Base-by-base conservation (phyloP, 2,888 invertebrate species). In the Philereme transversata region DNA sequence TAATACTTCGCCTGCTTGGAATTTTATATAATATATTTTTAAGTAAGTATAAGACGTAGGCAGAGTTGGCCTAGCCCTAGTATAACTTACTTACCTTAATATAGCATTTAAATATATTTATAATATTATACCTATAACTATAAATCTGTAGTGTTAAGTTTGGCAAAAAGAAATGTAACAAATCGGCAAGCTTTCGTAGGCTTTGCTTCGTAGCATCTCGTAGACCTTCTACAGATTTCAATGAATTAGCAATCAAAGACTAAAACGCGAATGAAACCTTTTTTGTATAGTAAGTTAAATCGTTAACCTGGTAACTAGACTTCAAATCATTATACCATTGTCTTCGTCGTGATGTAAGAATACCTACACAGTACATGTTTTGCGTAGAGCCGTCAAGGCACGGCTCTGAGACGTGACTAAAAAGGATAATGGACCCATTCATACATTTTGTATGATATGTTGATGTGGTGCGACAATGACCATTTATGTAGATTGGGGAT, bases 361-460 rank as follows among this genome's bases (percentile, higher is more conserved):
- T 22, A 22, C 22, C 22, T 22, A 49, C 41, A 8, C 8, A 4
- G 46, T 51, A 46, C 58, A 48, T 64, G 63, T 64, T 62, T 58
- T 51, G 65, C 63, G 55, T 53, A 51, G 46, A 53, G 64, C 63
- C 64, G 64, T 67, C 56, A 55, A 47, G 62, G 44, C 70, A 64
- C 65, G 69, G 67, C 47, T 49, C 46, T 38, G 10, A 62, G 60
- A 67, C 70, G 70, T 70, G 70, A 70, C 70, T 57, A 65, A 66
- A 67, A 67, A 65, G 53, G 53, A 59, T 55, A 60, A 60, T 61
- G 57, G 57, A 52, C 33, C 49, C 65, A 66, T 67, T 65, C 68
- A 68, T 70, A 65, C 60, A 65, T 67, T 68, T 70, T 64, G 67
- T 68, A 70, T 70, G 70, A 62, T 65, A 70, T 65, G 66, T 66